phyloP scores from a whole-genome alignment of 2,888 invertebrate genomes.

The Melipona beecheii region DNA sequence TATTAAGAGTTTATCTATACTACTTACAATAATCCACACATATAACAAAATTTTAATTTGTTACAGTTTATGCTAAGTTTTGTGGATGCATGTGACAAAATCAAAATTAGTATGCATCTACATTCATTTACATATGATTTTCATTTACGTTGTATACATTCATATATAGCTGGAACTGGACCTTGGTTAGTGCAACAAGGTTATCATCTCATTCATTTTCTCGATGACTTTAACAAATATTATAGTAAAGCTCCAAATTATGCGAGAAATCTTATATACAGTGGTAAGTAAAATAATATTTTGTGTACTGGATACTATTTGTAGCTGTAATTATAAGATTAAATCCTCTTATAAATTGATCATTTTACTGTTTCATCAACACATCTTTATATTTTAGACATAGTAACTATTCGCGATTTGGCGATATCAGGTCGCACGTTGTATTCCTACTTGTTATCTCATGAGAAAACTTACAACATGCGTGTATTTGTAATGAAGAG shows the following conservation, averaged over 20 bases:
- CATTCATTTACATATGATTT: slow-evolving; percentile 92
- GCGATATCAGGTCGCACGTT: slow-evolving; percentile 88
- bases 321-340: background rate
- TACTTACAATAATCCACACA: background rate
- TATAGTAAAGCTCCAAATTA: slow-evolving; percentile 91
- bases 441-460: slow-evolving; percentile 89
- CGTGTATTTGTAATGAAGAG: slow-evolving; percentile 87
- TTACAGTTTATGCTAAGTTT: slow-evolving; percentile 87
- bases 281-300: slow-evolving; percentile 84
- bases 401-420: slow-evolving; percentile 86
- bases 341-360: background rate
- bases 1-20: background rate
- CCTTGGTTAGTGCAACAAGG: slow-evolving; percentile 85
- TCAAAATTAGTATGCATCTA: slow-evolving; percentile 89
- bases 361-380: background rate
- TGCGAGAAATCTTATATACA: slow-evolving; percentile 89
- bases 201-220: slow-evolving; percentile 90
- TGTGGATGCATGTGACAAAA: slow-evolving; percentile 88
- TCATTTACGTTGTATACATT: slow-evolving; percentile 89
- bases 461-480: slow-evolving; percentile 89
- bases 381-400: slow-evolving; percentile 82
- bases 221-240: slow-evolving; percentile 91
- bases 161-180: slow-evolving; percentile 87
- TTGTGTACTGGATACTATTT: background rate
- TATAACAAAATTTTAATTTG: slow-evolving; percentile 15